These are phyloP conservation scores for Acipenser ruthenus DNA, from an alignment of 2,797 vertebrate genomes.

Conservation along the genomic window DNA sequence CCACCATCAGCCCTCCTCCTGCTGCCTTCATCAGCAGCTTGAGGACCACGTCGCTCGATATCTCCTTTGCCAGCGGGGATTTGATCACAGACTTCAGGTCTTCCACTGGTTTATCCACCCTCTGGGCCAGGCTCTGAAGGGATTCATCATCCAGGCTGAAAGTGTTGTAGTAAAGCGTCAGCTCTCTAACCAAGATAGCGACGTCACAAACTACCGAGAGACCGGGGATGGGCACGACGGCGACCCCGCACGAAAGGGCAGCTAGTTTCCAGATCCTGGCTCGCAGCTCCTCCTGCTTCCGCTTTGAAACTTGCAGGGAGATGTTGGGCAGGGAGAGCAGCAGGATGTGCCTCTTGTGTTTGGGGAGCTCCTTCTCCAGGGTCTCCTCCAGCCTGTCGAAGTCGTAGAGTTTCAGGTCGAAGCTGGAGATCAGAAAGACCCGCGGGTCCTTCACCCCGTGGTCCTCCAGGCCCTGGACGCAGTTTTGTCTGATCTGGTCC, in stretches of 20 bases:
- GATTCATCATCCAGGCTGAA: slow-evolving; percentile 52
- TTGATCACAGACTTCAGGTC: slow-evolving; percentile 34
- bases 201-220: slow-evolving; percentile 41
- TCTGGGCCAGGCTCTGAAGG: slow-evolving; percentile 43
- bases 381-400: slow-evolving; percentile 48
- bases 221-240: slow-evolving; percentile 35
- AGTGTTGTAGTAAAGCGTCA: slow-evolving; percentile 44
- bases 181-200: slow-evolving; percentile 33
- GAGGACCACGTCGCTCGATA: slow-evolving; percentile 26
- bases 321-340: slow-evolving; percentile 36
- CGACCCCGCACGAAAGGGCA: slow-evolving; percentile 16
- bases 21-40: slow-evolving; percentile 37
- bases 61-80: slow-evolving; percentile 33
- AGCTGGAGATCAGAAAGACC: slow-evolving; percentile 54
- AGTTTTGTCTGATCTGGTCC: slow-evolving; percentile 38
- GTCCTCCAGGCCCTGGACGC: slow-evolving; percentile 26
- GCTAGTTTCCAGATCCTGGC: slow-evolving; percentile 22
- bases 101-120: slow-evolving; percentile 39
- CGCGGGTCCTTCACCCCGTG: slow-evolving; percentile 28
- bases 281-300: slow-evolving; percentile 26
- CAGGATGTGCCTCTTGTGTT: slow-evolving; percentile 45
- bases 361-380: slow-evolving; percentile 50
- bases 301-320: slow-evolving; percentile 23
- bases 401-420: slow-evolving; percentile 35
- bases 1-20: slow-evolving; percentile 5